phyloP scores from a whole-genome alignment of 2,113 vertebrate species.

The Xiphias gladius region DNA sequence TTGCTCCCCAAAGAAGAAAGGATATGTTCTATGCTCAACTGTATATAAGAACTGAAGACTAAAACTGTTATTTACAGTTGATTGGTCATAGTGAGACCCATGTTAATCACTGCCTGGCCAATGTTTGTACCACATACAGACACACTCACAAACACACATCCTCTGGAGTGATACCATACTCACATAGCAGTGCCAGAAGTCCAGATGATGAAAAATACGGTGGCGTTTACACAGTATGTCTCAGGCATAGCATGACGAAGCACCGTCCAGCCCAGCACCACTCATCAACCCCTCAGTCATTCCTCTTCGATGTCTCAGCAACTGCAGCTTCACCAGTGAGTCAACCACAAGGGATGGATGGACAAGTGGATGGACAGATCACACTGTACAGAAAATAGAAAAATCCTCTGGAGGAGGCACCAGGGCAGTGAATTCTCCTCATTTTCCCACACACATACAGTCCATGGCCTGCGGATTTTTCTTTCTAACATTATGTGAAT shows the following conservation, averaged over 20 bases:
- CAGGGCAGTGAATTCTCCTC: constrained; percentile 7
- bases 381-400: constrained; percentile 63
- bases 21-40: constrained; percentile 36
- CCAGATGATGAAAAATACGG: constrained; percentile 67
- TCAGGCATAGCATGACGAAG: constrained; percentile 80
- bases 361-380: constrained; percentile 21
- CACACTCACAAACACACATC: constrained; percentile 15
- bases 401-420: background rate
- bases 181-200: constrained; percentile 39
- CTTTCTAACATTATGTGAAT: constrained; percentile 69
- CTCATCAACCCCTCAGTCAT: constrained; percentile 44
- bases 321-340: constrained; percentile 72
- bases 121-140: constrained; percentile 62
- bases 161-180: constrained; percentile 48
- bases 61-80: constrained; percentile 73
- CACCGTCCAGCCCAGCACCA: constrained; percentile 55
- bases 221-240: constrained; percentile 83
- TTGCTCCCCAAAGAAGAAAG: constrained; percentile 19
- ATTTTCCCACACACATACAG: background rate
- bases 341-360: background rate
- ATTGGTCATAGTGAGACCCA: constrained; percentile 56
- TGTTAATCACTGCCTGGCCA: constrained; percentile 78
- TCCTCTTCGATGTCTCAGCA: constrained; percentile 59
- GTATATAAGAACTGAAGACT: constrained; percentile 66
- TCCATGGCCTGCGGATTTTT: constrained; percentile 53